Percentiles rank a stretch among this genome's conserved stretches.
These are phyloP conservation scores for Gadus chalcogrammus DNA, from an alignment of 2,113 vertebrate genomes.

Conservation along the genomic window DNA sequence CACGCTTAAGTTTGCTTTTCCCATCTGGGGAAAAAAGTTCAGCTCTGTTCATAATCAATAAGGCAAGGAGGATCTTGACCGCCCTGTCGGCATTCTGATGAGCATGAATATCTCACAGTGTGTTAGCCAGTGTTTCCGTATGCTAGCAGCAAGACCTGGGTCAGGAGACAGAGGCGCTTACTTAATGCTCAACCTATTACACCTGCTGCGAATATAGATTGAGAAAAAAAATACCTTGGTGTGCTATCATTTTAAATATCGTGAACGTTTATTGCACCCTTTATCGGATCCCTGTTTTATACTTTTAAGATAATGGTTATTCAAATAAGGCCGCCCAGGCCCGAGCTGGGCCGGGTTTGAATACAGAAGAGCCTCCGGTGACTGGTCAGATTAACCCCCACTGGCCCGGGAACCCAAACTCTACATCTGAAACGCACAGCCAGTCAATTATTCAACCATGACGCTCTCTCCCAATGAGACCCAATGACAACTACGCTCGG, in stretches of 20 bases:
- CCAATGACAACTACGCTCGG: constrained; percentile 17
- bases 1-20: constrained; percentile 20
- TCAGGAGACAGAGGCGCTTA: too few relatives aligned
- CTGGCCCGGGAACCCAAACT: constrained; percentile 37
- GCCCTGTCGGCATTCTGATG: constrained; percentile 13
- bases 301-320: too few relatives aligned
- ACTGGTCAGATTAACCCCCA: constrained; percentile 12
- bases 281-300: too few relatives aligned
- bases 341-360: not conserved
- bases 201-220: too few relatives aligned
- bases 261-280: too few relatives aligned
- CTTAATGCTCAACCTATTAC: too few relatives aligned
- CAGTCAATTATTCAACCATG: constrained; percentile 65
- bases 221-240: too few relatives aligned
- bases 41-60: constrained; percentile 54
- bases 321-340: too few relatives aligned
- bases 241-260: too few relatives aligned
- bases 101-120: constrained; percentile 1
- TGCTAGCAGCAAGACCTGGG: not conserved
- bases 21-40: constrained; percentile 52
- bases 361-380: constrained; percentile 27
- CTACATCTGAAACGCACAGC: constrained; percentile 39
- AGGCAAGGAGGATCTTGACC: constrained; percentile 37
- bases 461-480: constrained; percentile 47
- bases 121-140: constrained; percentile 1